Evolutionary conservation across 1,140 invertebrate genomes (phyloP).

Genomic region (Acromyrmex charruanus): DNA sequence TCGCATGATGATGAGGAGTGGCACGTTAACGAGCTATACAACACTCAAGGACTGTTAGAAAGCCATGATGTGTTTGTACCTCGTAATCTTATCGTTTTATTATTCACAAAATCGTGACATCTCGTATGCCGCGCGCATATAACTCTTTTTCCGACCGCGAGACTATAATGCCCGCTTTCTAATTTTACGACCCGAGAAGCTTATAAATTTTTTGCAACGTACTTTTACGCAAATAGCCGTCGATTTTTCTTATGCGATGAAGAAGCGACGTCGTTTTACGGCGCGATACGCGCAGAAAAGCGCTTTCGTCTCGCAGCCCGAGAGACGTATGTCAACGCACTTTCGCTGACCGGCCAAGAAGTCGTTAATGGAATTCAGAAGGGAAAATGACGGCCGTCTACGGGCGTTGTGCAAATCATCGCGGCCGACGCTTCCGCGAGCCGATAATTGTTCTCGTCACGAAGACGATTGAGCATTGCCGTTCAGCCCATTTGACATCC

Average conservation of each 20-base stretch:
- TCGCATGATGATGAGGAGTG: background rate
- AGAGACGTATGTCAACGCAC: constrained; percentile 44
- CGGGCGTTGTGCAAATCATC: constrained; percentile 58
- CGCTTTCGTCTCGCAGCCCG: constrained; percentile 39
- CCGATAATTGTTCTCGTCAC: constrained; percentile 47
- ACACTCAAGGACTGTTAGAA: constrained; percentile 20
- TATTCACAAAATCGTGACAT: constrained; percentile 51
- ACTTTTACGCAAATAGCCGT: constrained; percentile 2
- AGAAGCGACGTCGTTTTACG: constrained; percentile 33
- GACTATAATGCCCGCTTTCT: constrained; percentile 39
- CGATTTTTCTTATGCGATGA: background rate
- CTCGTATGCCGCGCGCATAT: background rate
- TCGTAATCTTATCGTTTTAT: constrained; percentile 31
- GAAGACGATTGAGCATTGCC: constrained; percentile 31
- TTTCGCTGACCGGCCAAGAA: constrained; percentile 40
- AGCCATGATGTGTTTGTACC: background rate
- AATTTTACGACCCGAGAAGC: constrained; percentile 26
- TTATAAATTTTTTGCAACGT: constrained; percentile 27
- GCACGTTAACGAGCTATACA: constrained; percentile 12
- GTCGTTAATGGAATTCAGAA: constrained; percentile 52
- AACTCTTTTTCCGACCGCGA: background rate
- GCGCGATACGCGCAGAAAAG: constrained; percentile 36
- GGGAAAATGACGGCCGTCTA: constrained; percentile 53
- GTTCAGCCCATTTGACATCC: constrained; percentile 1
- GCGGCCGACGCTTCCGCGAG: constrained; percentile 41